Evolutionary conservation across 1,140 invertebrate species (phyloP).

Genomic region (Pteromalus puparum): DNA sequence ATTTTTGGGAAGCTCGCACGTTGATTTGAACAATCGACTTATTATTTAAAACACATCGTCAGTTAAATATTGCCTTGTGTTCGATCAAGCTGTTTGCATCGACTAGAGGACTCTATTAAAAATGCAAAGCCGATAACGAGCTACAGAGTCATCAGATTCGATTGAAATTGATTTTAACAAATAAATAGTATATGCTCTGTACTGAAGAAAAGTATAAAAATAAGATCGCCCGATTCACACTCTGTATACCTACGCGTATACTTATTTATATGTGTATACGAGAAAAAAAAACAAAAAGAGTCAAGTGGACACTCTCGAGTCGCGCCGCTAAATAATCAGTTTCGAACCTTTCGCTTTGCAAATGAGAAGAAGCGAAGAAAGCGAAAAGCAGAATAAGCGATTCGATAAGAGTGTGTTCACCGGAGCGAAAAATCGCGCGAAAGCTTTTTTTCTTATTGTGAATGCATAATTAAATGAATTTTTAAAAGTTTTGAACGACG

Average conservation of each 20-base stretch:
- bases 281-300: not conserved
- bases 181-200: not conserved
- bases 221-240: not conserved
- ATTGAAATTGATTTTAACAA: not conserved
- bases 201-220: not conserved
- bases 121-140: not conserved
- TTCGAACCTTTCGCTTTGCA: not conserved
- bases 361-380: not conserved
- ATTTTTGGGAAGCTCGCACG: too few species aligned
- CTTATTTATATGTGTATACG: not conserved
- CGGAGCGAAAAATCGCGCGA: not conserved
- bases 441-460: slow-evolving; percentile 14
- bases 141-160: not conserved
- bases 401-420: not conserved
- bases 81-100: not conserved
- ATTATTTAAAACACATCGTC: not conserved
- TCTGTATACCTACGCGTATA: not conserved
- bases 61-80: not conserved
- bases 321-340: not conserved
- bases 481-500: not conserved
- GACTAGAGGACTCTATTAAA: not conserved
- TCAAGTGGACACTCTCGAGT: not conserved
- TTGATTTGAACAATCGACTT: not conserved
- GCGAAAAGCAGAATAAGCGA: not conserved
- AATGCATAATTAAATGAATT: slow-evolving; percentile 45